phyloP scores from a whole-genome alignment of 2,888 invertebrate genomes.

The Eupsilia transversa region DNA sequence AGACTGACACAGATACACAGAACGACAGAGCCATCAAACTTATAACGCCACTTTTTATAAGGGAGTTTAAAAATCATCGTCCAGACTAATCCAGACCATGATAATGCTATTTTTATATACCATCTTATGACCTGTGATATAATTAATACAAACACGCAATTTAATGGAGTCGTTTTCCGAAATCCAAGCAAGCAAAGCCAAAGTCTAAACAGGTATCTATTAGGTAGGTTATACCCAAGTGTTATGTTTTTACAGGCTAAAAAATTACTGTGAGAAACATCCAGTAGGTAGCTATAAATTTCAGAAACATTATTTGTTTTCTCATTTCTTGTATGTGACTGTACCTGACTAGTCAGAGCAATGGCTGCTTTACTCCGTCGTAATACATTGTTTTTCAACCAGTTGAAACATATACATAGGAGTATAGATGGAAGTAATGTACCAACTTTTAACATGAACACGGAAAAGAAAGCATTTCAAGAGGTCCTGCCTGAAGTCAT shows the following conservation, averaged over 20 bases:
- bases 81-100: too few relatives aligned
- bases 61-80: too few relatives aligned
- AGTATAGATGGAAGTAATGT: neutral
- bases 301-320: too few relatives aligned
- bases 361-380: constrained; percentile 16
- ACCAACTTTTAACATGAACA: constrained; percentile 20
- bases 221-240: too few relatives aligned
- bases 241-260: too few relatives aligned
- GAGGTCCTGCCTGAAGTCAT: constrained; percentile 45
- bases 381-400: constrained; percentile 13
- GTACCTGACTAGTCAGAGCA: neutral
- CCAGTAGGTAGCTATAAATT: neutral
- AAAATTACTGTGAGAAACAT: neutral
- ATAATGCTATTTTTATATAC: too few relatives aligned
- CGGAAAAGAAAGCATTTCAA: constrained; percentile 37
- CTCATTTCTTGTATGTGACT: neutral
- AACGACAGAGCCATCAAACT: too few relatives aligned
- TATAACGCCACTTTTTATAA: too few relatives aligned
- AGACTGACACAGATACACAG: too few relatives aligned
- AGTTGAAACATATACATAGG: constrained; percentile 22
- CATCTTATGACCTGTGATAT: too few relatives aligned
- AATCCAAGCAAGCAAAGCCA: neutral
- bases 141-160: too few relatives aligned
- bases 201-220: neutral
- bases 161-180: neutral